phyloP scores from a whole-genome alignment of 1,140 invertebrate genomes.

The Eriocheir sinensis region DNA sequence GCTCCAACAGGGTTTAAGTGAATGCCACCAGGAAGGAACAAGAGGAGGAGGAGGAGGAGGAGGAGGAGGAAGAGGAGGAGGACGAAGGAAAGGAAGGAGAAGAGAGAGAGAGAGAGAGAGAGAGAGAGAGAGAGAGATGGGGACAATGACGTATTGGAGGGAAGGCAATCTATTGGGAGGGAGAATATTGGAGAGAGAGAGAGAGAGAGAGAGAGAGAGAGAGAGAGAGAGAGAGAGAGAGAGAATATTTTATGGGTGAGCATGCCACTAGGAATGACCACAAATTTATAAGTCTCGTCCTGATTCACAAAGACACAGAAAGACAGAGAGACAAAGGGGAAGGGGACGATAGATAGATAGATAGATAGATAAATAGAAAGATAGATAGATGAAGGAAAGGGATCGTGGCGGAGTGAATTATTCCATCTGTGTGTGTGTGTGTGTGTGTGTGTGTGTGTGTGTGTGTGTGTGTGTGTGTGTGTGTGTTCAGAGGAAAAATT shows the following conservation, averaged over 20 bases:
- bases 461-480: conserved; percentile 22
- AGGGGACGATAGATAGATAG: not conserved
- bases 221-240: conserved; percentile 22
- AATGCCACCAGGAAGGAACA: too few relatives aligned
- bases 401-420: not conserved
- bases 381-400: not conserved
- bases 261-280: not conserved
- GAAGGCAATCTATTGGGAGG: too few relatives aligned
- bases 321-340: not conserved
- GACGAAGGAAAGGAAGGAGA: too few relatives aligned
- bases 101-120: too few relatives aligned
- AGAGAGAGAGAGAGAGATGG: too few relatives aligned
- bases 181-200: too few relatives aligned
- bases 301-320: not conserved
- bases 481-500: too few relatives aligned
- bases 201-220: not conserved
- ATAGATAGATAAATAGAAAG: not conserved
- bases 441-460: conserved; percentile 22
- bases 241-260: not conserved
- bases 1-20: too few relatives aligned
- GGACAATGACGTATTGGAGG: too few relatives aligned
- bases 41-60: too few relatives aligned
- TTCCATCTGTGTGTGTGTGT: not conserved
- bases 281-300: not conserved
- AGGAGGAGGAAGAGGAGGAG: too few relatives aligned